A percentile compares a stretch with the other conserved stretches of the same genome.
Conservation (phyloP, 2,113 vertebrate genomes). For the Nyctibius bracteatus region DNA sequence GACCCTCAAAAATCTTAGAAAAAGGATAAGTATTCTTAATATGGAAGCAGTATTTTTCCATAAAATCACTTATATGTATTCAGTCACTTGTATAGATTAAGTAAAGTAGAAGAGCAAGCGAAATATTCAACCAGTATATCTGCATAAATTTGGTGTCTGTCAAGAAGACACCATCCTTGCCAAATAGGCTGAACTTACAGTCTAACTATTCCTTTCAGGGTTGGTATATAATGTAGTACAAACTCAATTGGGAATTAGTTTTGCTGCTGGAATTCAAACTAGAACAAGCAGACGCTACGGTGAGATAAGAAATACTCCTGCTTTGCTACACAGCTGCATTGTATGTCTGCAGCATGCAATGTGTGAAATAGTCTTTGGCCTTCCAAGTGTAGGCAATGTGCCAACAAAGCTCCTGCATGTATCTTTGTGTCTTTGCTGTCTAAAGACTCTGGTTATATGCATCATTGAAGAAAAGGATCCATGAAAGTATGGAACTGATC, state of each 20-base stretch:
- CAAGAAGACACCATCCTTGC: not conserved
- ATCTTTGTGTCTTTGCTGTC: constrained; percentile 27
- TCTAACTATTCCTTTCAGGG: not conserved
- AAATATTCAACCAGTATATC: not conserved
- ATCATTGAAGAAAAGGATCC: not conserved
- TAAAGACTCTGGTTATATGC: not conserved
- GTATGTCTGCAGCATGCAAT: not conserved
- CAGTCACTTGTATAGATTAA: not conserved
- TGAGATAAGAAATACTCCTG: constrained; percentile 56
- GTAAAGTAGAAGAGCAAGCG: not conserved
- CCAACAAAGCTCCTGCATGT: constrained; percentile 30
- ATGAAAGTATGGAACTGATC: not conserved
- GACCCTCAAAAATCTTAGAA: not conserved
- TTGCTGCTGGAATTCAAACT: constrained; percentile 56
- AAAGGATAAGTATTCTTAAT: not conserved
- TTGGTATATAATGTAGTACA: constrained; percentile 9
- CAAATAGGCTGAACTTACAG: constrained; percentile 32
- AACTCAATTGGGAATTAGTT: constrained; percentile 22
- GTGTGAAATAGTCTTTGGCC: constrained; percentile 36
- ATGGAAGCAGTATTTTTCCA: not conserved
- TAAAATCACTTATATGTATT: not conserved
- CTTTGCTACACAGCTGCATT: constrained; percentile 34
- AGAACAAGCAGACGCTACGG: constrained; percentile 1
- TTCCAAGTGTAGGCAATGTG: constrained; percentile 18
- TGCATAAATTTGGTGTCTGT: not conserved